A percentile compares a stretch with the other conserved stretches of the same genome.
Conservation (phyloP, 2,888 invertebrate genomes). For the Acrobasis repandana region DNA sequence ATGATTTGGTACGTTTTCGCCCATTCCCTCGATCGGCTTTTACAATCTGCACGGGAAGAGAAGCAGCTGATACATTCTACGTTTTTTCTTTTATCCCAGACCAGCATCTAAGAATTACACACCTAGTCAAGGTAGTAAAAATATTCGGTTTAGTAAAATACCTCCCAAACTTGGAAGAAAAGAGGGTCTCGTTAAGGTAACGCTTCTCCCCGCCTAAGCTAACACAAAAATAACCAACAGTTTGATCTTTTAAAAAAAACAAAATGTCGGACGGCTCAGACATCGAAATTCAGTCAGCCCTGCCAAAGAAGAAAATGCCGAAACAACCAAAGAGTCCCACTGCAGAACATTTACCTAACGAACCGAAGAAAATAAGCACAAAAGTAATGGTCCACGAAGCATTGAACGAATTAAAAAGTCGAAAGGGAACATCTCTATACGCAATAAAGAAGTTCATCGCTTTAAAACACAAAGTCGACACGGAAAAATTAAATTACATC, state of each 20-base stretch:
- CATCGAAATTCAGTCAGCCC: constrained; percentile 42
- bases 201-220: background rate
- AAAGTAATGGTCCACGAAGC: constrained; percentile 65
- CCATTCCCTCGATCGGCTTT: too few species aligned
- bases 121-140: too few species aligned
- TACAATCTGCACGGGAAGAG: too few species aligned
- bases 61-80: too few species aligned
- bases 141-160: too few species aligned
- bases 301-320: constrained; percentile 39
- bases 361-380: constrained; percentile 53
- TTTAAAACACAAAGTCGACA: constrained; percentile 55
- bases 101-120: too few species aligned
- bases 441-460: constrained; percentile 68
- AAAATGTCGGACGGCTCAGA: constrained; percentile 42
- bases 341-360: constrained; percentile 37
- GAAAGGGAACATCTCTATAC: constrained; percentile 67
- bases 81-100: too few species aligned
- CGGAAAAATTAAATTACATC: constrained; percentile 52
- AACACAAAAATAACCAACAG: background rate
- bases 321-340: constrained; percentile 41
- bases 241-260: background rate
- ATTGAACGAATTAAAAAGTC: constrained; percentile 48
- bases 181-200: constrained; percentile 16
- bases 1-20: too few species aligned
- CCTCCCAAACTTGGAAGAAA: too few species aligned